Evolutionary conservation across 2,113 vertebrate species (phyloP).

Genomic region (Pterophyllum scalare): DNA sequence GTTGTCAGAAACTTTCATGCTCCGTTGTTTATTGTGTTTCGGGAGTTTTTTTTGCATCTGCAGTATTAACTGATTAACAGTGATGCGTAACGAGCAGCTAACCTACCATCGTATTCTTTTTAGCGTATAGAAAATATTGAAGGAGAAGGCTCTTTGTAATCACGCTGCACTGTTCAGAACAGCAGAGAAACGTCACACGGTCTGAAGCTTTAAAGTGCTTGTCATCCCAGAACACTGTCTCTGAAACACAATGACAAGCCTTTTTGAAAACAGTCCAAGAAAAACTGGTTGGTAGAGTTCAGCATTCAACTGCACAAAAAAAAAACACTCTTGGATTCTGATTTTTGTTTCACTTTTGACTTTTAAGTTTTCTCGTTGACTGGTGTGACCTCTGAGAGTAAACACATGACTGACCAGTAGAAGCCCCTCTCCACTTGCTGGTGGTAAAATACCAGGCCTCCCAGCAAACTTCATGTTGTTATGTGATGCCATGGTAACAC

Average conservation of each 20-base stretch:
- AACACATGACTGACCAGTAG: constrained; percentile 65
- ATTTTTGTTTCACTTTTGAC: constrained; percentile 26
- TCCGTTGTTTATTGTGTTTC: constrained; percentile 7
- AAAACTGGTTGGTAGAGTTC: constrained; percentile 68
- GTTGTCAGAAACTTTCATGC: constrained; percentile 29
- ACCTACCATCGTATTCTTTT: background rate
- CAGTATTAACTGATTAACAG: background rate
- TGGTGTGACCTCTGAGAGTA: constrained; percentile 52
- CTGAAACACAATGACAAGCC: constrained; percentile 49
- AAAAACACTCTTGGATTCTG: constrained; percentile 2
- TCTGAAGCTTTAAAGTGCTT: constrained; percentile 39
- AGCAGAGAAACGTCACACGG: constrained; percentile 37
- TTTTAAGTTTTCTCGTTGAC: constrained; percentile 18
- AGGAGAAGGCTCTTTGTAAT: background rate
- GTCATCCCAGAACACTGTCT: constrained; percentile 30
- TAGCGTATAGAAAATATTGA: background rate
- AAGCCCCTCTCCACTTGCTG: constrained; percentile 39
- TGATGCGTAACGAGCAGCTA: constrained; percentile 18
- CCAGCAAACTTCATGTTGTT: constrained; percentile 70
- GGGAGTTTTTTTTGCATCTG: constrained; percentile 9
- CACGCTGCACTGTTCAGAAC: constrained; percentile 12
- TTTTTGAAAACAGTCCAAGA: constrained; percentile 42
- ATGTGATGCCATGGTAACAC: constrained; percentile 73
- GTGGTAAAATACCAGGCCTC: constrained; percentile 63
- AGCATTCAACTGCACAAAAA: constrained; percentile 44